Conservation (phyloP, 2,113 vertebrate species). For the Lucifuga dentata region DNA sequence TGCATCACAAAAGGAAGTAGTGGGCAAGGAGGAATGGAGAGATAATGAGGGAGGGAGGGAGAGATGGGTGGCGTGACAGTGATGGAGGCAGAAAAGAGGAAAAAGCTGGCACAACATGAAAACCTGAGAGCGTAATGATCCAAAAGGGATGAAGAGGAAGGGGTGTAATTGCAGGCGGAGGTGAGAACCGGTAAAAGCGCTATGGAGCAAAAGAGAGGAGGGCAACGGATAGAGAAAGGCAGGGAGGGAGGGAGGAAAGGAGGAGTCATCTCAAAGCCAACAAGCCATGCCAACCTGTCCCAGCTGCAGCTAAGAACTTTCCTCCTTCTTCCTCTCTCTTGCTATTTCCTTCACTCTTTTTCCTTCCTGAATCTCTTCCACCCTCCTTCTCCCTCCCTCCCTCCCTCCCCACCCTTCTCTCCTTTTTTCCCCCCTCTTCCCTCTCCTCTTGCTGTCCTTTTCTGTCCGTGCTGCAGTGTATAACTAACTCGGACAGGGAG, state of each 20-base stretch:
- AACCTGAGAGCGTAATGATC: constrained; percentile 53
- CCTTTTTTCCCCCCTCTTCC: constrained; percentile 4
- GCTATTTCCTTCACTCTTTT: constrained; percentile 3
- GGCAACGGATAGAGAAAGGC: too few species aligned
- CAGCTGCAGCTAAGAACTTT: constrained; percentile 64
- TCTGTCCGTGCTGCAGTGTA: constrained; percentile 84
- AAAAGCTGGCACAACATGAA: constrained; percentile 47
- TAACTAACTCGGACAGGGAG: constrained; percentile 90
- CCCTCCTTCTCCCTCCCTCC: not conserved
- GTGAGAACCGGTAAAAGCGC: constrained; percentile 28
- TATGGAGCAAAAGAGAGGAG: constrained; percentile 13
- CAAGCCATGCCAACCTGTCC: constrained; percentile 55
- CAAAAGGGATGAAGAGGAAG: constrained; percentile 41
- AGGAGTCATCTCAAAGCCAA: constrained; percentile 46
- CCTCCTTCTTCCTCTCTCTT: constrained; percentile 28
- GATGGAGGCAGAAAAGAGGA: constrained; percentile 33
- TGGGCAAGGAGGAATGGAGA: constrained; percentile 16
- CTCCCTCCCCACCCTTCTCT: not conserved
- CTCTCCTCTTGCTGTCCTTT: not conserved
- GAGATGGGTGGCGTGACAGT: constrained; percentile 14
- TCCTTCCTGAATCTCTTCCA: too few species aligned
- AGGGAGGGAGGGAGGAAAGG: not conserved
- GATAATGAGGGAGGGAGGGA: constrained; percentile 11
- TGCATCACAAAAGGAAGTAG: constrained; percentile 2
- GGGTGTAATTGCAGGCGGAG: constrained; percentile 44